phyloP scores from a whole-genome alignment of 2,113 vertebrate genomes.

The Corvus moneduloides region DNA sequence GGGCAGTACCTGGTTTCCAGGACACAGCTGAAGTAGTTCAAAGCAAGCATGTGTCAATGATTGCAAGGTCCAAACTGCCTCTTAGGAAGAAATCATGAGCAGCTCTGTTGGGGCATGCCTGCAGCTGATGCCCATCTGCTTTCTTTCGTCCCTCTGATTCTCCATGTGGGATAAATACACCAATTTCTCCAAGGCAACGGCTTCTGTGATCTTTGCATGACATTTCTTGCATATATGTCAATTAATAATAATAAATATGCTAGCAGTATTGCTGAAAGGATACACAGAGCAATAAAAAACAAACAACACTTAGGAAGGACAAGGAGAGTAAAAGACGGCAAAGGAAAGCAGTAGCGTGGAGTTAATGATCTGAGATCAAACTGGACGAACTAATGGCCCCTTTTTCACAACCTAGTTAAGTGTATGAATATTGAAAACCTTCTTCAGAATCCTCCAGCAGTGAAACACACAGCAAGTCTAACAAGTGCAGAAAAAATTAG shows the following conservation, averaged over 20 bases:
- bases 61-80: not conserved
- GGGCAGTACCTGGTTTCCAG: not conserved
- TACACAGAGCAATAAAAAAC: not conserved
- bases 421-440: conserved; percentile 36
- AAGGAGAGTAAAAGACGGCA: not conserved
- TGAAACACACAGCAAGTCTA: not conserved
- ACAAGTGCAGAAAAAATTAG: not conserved
- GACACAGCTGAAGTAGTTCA: not conserved
- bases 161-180: conserved; percentile 3
- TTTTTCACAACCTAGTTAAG: not conserved
- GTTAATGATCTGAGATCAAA: conserved; percentile 17
- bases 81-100: not conserved
- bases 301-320: conserved; percentile 16
- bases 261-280: not conserved
- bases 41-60: not conserved
- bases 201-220: not conserved
- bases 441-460: not conserved
- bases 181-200: not conserved
- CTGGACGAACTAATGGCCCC: not conserved
- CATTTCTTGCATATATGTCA: conserved; percentile 36
- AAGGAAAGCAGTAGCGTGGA: not conserved
- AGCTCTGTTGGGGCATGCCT: not conserved
- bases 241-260: conserved; percentile 49
- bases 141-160: not conserved
- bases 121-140: conserved; percentile 50